Conservation (phyloP, 2,797 vertebrate genomes). For the Cyclura pinguis region DNA sequence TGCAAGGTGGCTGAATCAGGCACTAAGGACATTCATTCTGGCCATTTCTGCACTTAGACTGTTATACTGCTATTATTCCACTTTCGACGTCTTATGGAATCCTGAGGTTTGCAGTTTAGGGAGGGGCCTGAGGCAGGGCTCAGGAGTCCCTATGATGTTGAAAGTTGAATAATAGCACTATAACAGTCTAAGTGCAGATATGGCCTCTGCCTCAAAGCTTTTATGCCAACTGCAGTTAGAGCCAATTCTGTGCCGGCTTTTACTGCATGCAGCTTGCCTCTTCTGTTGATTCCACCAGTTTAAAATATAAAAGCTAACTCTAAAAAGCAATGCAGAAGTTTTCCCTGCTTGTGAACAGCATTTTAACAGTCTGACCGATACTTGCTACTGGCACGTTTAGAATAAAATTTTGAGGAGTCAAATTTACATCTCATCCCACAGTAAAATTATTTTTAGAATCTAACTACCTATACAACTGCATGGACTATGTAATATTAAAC, state of each 20-base stretch:
- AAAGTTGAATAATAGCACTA: too few relatives aligned
- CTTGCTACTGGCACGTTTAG: not conserved
- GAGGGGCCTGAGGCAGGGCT: not conserved
- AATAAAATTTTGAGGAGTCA: not conserved
- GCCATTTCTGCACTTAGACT: too few relatives aligned
- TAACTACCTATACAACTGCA: not conserved
- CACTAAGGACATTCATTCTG: not conserved
- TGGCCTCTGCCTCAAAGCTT: not conserved
- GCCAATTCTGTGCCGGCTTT: not conserved
- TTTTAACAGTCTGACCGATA: not conserved
- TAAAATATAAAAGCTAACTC: not conserved
- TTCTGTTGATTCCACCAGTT: too few relatives aligned
- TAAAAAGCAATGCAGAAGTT: not conserved
- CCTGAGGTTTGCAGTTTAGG: too few relatives aligned
- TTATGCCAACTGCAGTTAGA: not conserved
- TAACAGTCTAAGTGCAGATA: too few relatives aligned
- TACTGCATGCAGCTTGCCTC: not conserved
- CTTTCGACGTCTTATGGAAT: too few relatives aligned
- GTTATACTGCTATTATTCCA: too few relatives aligned
- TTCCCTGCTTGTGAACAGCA: too few relatives aligned
- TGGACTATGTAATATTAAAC: not conserved
- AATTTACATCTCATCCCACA: not conserved
- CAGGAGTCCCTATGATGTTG: too few relatives aligned
- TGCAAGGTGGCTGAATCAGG: accelerated
- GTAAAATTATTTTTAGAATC: not conserved